Evolutionary conservation across 2,888 invertebrate genomes (phyloP), one percentile per base, ranked within the genome.

Genomic region (Scelioninae gen. 2): DNA sequence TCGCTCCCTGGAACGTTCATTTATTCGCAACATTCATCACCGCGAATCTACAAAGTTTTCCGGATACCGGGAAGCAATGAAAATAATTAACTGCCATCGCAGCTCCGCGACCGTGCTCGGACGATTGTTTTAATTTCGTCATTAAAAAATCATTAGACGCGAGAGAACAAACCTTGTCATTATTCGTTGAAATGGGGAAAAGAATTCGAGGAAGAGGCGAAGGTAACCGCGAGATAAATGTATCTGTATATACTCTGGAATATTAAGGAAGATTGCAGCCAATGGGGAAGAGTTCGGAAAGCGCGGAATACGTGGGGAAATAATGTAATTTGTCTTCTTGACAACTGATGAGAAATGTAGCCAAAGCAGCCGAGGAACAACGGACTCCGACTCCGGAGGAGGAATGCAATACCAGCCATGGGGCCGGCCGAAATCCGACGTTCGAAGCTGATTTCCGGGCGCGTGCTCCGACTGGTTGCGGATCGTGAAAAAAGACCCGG

Each of bases 361-460:
- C 67, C 50, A 71, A 67, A 41, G 60, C 65, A 37, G 48, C 15
- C 39, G 58, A 63, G 65, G 69, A 78, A 77, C 77, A 72, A 74
- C 79, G 75, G 77, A 80, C 78, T 79, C 79, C 79, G 80, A 75
- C 76, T 80, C 75, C 75, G 73, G 25, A 6, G 3, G 25, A 4
- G 4, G 25, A 6, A 25, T 6, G 25, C 74, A 55, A 74, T 70
- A 72, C 69, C 67, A 75, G 80, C 79, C 78, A 78, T 80, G 78
- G 78, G 78, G n/a, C n/a, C n/a, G 72, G 78, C 79, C 76, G 73
- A 71, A 72, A 53, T 33, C 37, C 55, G 52, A 46, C 61, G 70
- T 72, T 67, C 52, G 73, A 64, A 53, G 73, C 63, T 67, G 70
- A 75, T 75, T 75, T 73, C 70, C 69, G 61, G 43, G 75, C 73